Evolutionary conservation across 1,140 invertebrate species (phyloP), one percentile per base, ranked within the genome.

Genomic region (Maconellicoccus hirsutus): DNA sequence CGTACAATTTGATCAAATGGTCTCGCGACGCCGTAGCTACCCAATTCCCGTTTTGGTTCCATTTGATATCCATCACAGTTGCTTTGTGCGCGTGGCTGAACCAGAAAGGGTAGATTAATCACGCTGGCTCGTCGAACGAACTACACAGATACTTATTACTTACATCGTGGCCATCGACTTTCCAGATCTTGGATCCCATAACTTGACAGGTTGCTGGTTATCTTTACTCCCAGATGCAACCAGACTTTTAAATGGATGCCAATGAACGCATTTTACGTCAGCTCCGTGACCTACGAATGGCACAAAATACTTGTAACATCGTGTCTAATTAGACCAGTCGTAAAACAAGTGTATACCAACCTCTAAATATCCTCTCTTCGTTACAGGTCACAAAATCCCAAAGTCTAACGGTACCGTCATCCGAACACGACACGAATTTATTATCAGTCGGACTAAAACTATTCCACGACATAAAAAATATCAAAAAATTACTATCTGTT

Each of bases 31-130:
- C 96, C 12, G 96, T 98, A n/a, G 99, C 87, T 39, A 99, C 80
- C 97, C 98, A 99, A 80, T 99, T 98, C 0, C 98, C 98, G 84
- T 99, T 99, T 70, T 90, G 87, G 81, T 99, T 99, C 96, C 97
- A 99, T 79, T 96, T 93, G 2, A 98, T 84, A 79, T 98, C 95
- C 93, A 98, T 99, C 0, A 99, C 97, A 4, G 98, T 98, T 69
- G 92, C 96, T 81, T 99, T 99, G 81, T 99, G 98, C 19, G 96
- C 96, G 82, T 99, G 96, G 63, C 91, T 93, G 75, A n/a, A 80
- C n/a, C n/a, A 78, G 38, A 75, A 70, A 59, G 12, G 29, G 4
- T 6, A 33, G 33, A 71, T 52, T 63, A n/a, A 23, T 69, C 59
- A 73, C 70, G 4, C n/a, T 6, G 14, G 70, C 29, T 33, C 12